Evolutionary conservation across 1,140 invertebrate genomes (phyloP), one percentile per base, ranked within the genome.

Genomic region (Drosophila gunungcola): DNA sequence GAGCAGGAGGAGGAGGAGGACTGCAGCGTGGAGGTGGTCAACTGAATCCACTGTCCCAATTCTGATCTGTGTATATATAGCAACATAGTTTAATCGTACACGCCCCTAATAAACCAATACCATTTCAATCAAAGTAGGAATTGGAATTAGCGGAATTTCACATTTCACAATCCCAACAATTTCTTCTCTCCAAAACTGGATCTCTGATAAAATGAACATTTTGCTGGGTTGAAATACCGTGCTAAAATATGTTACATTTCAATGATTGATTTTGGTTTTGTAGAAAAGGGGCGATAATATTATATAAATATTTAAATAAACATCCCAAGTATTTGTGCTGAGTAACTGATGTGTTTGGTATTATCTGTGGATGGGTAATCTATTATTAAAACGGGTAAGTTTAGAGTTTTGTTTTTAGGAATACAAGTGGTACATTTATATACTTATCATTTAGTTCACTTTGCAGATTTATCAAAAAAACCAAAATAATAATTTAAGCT

Each of bases 21-120:
- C 63, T 82, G 80, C 60, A 80, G 82, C 55, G 91, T 92, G 0
- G 91, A 92, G 29, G 91, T 92, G 6, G 91, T 92, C 11, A 90
- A 92, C 61, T 90, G 64, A 80, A 29, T 25, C 25, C 3, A 58
- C 21, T 60, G 61, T 13, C 70, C 70, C 72, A 65, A 49, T 70
- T 55, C 48, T 16, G 46, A 56, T 67, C 29, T 77, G 73, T 81
- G 56, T 77, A 62, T 76, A 80, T 65, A 76, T 73, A 74, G 42
- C 25, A 49, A 51, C 11, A 4, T 68, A 53, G 55, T 54, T 42
- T 73, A 52, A 51, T 32, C 43, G 34, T 32, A 38, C 21, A 29
- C 39, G 29, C 49, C 25, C 34, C 25, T 32, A 9, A 1, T 21
- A 27, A 34, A 12, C 32, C 32, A 21, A 9, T 4, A 13, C 25